Evolutionary conservation across 2,797 vertebrate genomes (phyloP), one percentile per base, ranked within the genome.

Genomic region (Mionectes olivaceus): DNA sequence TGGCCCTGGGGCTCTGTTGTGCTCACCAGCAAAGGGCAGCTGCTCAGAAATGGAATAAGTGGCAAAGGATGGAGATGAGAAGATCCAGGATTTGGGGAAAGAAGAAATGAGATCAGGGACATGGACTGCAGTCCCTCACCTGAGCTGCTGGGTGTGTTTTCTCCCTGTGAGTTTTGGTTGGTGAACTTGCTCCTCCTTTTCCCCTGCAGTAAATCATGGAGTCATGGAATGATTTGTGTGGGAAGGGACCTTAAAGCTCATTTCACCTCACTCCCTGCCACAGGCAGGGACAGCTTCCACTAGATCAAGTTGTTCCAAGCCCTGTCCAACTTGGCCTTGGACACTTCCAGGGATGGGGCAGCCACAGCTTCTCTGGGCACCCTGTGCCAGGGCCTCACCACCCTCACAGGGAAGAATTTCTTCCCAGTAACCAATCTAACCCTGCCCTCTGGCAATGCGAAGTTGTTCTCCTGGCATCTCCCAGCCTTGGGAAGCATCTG

Each of bases 111-210:
- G 33, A 18, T 55, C 19, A 18, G 64, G 41, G 12, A 3, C 4
- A 0, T 3, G 32, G 47, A 19, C 1, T 55, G 21, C 17, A 12
- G 23, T 17, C n/a, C 41, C 28, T 46, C 37, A 24, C 63, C 63
- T 46, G 25, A 0, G 0, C 69, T 28, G 33, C 1, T 19, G 22
- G 53, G 49, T 1, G 1, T 0, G 0, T 77, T 88, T 73, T 32
- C 37, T 49, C 60, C 24, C 3, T 8, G 24, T 5, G 14, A 11
- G 23, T 44, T 85, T 32, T 28, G 22, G 14, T 5, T 22, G 41
- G 35, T 19, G 71, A 86, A 2, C 9, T 43, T 2, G 0, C 33
- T 50, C 33, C 78, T 41, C 6, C 0, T 57, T 56, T 55, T 28
- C 28, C 47, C 53, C 32, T 37, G 8, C 19, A 2, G 21, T 19